phyloP scores from a whole-genome alignment of 2,888 invertebrate genomes.

The Lasioglossum malachurum region DNA sequence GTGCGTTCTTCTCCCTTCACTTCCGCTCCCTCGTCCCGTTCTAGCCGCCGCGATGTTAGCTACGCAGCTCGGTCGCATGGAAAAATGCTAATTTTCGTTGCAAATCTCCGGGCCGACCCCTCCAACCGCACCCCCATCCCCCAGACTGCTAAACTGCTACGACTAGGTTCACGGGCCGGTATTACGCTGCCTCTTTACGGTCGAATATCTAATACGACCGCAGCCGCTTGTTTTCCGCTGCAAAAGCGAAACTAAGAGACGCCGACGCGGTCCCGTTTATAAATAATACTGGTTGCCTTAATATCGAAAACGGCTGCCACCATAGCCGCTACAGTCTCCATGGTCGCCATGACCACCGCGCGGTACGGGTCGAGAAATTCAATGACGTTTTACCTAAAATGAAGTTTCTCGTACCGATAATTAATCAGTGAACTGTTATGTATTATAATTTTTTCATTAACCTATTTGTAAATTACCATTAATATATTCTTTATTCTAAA shows the following conservation, averaged over 20 bases:
- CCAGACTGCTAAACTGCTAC: background rate
- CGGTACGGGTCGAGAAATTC: no score
- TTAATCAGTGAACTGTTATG: no score
- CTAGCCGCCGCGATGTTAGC: constrained; percentile 69
- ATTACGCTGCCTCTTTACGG: constrained; percentile 69
- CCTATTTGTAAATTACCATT: no score
- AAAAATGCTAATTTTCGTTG: constrained; percentile 79
- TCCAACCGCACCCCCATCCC: constrained; percentile 10
- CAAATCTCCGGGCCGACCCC: constrained; percentile 57
- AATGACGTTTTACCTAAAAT: no score
- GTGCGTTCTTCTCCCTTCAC: background rate
- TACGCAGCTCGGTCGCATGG: constrained; percentile 73
- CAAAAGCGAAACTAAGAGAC: constrained; percentile 17
- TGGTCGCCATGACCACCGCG: background rate
- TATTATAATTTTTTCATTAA: no score
- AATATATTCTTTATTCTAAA: no score
- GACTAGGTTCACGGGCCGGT: constrained; percentile 40
- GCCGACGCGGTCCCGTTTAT: constrained; percentile 46
- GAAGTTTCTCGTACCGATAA: no score
- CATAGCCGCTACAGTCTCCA: background rate
- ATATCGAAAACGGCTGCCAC: constrained; percentile 56
- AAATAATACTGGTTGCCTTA: constrained; percentile 61
- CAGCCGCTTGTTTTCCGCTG: constrained; percentile 56
- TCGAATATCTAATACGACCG: constrained; percentile 65
- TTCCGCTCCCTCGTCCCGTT: constrained; percentile 18